Evolutionary conservation across 2,113 vertebrate genomes (phyloP), one percentile per base, ranked within the genome.

Genomic region (Pongo pygmaeus): DNA sequence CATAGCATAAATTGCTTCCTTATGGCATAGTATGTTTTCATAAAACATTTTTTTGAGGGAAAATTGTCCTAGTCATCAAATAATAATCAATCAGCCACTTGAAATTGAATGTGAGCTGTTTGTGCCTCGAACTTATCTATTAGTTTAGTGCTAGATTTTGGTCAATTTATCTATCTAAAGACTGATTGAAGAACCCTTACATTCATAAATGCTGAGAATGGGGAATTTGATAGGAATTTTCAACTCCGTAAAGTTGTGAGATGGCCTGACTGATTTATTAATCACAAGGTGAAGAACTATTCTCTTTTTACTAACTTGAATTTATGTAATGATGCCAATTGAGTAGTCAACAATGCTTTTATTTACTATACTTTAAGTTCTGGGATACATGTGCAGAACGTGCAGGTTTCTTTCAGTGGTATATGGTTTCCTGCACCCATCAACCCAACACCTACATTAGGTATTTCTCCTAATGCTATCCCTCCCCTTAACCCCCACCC

Each of bases 151-250:
- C 10, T 70, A 78, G 43, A 57, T 40, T 83, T 61, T 38, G 59
- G 43, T 72, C 30, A 69, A 27, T 64, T 70, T 55, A 72, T 52
- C 50, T 38, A 27, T 40, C 69, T 48, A 50, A 74, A 57, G 30
- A 64, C 64, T 75, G 14, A n/a, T 3, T 46, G 20, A 57, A 40
- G 72, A 43, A 9, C 18, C 35, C 16, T 43, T 84, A 50, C 10
- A 89, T 80, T 91, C n/a, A 69, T 20, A 94, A 96, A 72, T 89
- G 32, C 70, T 92, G 78, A 84, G 55, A 84, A 84, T 48, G 46
- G 25, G 3, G 23, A 88, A 59, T 84, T 67, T 17, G 10, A 88
- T 89, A 46, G 52, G 6, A 48, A 83, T 70, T 77, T 91, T 27
- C 27, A 95, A 27, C 22, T 69, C 88, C 11, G 7, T 64, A 87